Base-by-base conservation (phyloP, 2,888 invertebrate genomes). In the Andrena marginata region DNA sequence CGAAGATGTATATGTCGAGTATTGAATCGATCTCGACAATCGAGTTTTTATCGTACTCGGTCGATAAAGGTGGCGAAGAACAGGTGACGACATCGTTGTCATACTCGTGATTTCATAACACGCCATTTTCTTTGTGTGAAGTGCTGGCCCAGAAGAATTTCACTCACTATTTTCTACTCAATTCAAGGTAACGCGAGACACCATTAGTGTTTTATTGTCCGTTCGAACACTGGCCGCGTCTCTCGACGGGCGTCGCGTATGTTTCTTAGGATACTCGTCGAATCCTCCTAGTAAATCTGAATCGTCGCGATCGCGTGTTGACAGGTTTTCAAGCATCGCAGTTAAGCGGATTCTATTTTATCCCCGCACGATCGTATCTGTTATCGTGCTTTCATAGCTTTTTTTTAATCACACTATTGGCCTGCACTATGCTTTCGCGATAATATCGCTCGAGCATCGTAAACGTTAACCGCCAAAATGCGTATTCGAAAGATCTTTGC, bases 91-190 rank as follows among this genome's bases (percentile, higher is more conserved):
- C 90, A 87, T 88, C 90, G 89, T 90, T 90, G 90, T 90, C 90
- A 90, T 89, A 89, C 87, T 90, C 89, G 90, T 90, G 90, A 90
- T 90, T 90, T 90, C 90, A 90, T 89, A 90, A 90, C 88, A 90
- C 90, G 90, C 90, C 90, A 90, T 90, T 90, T 90, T 90, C 90
- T 90, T 90, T 90, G 90, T 90, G 90, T 85, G 85, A 85, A 87
- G 83, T 86, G 86, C 82, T 85, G 77, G 77, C 80, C 74, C 82
- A 87, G 85, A 84, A 82, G 85, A 80, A 84, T 85, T 89, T 87
- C 82, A 56, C 79, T 48, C 63, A 78, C 74, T 88, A 75, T 89
- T 88, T 87, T 85, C 76, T 81, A 82, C 77, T 78, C 74, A 80
- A 85, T 80, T 84, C 77, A 69, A 87, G 90, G 90, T 90, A 90